Percentiles rank a stretch among this genome's conserved stretches.
Conservation (phyloP, 2,888 invertebrate genomes). For the Ophion slaviceki region DNA sequence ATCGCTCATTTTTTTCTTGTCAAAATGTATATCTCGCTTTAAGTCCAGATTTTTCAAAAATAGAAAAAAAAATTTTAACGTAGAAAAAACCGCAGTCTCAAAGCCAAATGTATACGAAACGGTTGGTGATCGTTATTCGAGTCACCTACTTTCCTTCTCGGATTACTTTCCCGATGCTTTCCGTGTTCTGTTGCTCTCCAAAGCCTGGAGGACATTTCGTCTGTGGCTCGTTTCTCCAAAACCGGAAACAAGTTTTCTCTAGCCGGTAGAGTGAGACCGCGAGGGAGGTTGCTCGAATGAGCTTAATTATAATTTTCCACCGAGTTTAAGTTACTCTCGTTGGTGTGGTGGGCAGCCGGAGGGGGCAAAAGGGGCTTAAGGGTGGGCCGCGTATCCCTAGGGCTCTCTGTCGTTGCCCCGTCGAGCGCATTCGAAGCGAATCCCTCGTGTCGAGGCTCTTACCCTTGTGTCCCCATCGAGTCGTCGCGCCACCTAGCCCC, state of each 20-base stretch:
- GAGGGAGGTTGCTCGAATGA: constrained; percentile 69
- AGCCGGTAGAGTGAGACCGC: constrained; percentile 49
- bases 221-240: constrained; percentile 60
- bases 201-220: constrained; percentile 56
- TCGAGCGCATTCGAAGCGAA: constrained; percentile 65
- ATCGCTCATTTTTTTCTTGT: too few relatives aligned
- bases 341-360: constrained; percentile 34
- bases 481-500: constrained; percentile 36
- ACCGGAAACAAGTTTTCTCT: constrained; percentile 67
- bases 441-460: constrained; percentile 18
- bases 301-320: constrained; percentile 75
- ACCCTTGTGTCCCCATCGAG: constrained; percentile 20
- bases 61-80: constrained; percentile 10
- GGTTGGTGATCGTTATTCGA: constrained; percentile 37
- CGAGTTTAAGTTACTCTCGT: constrained; percentile 70
- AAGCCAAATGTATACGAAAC: constrained; percentile 46
- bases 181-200: constrained; percentile 42
- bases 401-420: constrained; percentile 62
- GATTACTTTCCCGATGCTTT: constrained; percentile 42
- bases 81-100: constrained; percentile 3
- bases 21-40: too few relatives aligned
- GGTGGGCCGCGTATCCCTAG: constrained; percentile 37
- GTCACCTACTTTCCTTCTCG: constrained; percentile 30
- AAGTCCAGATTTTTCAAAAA: background rate
- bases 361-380: background rate